These are phyloP conservation scores for Euplexia lucipara DNA, from an alignment of 2,888 invertebrate species.

Conservation along the genomic window DNA sequence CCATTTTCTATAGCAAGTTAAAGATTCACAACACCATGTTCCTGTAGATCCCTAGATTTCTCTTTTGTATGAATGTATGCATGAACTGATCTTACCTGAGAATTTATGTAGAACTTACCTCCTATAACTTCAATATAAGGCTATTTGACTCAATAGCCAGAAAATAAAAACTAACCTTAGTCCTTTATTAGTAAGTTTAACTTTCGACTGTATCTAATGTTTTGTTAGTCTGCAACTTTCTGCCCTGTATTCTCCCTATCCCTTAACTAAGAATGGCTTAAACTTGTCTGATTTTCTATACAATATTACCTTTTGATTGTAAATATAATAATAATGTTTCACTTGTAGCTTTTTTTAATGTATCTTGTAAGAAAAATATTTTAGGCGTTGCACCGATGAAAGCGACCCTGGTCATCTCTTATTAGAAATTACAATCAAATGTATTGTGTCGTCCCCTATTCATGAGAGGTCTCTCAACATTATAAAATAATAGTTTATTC, in stretches of 20 bases:
- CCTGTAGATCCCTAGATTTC: slow-evolving; percentile 68
- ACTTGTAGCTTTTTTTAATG: slow-evolving; percentile 59
- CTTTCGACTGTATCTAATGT: slow-evolving; percentile 8
- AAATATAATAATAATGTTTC: slow-evolving; percentile 54
- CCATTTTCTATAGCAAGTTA: slow-evolving; percentile 34
- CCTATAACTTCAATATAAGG: slow-evolving; percentile 32
- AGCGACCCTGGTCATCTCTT: slow-evolving; percentile 37
- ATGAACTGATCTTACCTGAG: slow-evolving; percentile 56
- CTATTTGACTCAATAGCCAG: slow-evolving; percentile 4
- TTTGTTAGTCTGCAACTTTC: neutral
- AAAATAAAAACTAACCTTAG: slow-evolving; percentile 2
- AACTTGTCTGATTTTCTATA: slow-evolving; percentile 29
- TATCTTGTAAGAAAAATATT: slow-evolving; percentile 50
- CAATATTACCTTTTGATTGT: slow-evolving; percentile 48
- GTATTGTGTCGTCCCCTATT: slow-evolving; percentile 41
- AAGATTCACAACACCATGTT: slow-evolving; percentile 63
- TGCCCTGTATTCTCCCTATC: neutral
- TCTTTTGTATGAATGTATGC: slow-evolving; percentile 66
- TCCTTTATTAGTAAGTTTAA: neutral
- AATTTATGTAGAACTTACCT: slow-evolving; percentile 38
- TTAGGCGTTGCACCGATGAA: slow-evolving; percentile 42
- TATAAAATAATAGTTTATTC: neutral
- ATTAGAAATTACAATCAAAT: slow-evolving; percentile 42
- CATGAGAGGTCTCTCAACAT: slow-evolving; percentile 6
- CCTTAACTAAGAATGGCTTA: slow-evolving; percentile 8